Conservation (phyloP, 2,113 vertebrate species). For the Circaetus gallicus region DNA sequence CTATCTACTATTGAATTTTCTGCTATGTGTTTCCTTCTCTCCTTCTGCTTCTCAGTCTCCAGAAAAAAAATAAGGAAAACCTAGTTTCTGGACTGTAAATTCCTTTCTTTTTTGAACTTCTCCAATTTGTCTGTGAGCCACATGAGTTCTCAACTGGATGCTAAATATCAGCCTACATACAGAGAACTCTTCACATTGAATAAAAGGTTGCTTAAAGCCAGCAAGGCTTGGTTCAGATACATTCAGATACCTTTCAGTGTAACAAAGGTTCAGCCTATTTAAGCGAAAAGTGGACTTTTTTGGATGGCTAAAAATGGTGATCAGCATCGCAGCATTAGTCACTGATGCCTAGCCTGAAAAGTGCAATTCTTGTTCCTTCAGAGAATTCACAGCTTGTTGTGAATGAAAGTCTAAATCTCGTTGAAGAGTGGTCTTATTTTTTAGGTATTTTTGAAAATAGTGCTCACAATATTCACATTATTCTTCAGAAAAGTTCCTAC, state of each 20-base stretch:
- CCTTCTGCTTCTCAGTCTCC: background rate
- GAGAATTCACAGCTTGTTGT: background rate
- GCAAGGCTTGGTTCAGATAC: background rate
- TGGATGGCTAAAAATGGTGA: background rate
- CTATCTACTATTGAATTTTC: background rate
- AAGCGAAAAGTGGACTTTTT: background rate
- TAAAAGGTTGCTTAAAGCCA: background rate
- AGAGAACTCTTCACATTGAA: background rate
- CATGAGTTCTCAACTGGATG: background rate
- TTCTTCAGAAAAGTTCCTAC: background rate
- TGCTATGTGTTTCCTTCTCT: background rate
- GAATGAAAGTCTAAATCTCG: background rate
- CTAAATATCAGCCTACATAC: background rate
- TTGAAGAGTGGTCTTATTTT: background rate
- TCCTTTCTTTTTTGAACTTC: background rate
- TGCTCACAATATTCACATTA: background rate
- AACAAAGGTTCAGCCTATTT: background rate
- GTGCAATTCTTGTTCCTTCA: background rate
- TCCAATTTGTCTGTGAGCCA: background rate
- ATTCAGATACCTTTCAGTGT: background rate
- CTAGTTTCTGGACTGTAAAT: background rate
- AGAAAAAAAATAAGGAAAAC: background rate
- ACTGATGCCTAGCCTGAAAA: background rate
- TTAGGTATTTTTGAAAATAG: background rate
- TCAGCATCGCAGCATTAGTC: background rate